Evolutionary conservation across 2,888 invertebrate genomes (phyloP), one percentile per base, ranked within the genome.

Genomic region (Diplazon laetatorius): DNA sequence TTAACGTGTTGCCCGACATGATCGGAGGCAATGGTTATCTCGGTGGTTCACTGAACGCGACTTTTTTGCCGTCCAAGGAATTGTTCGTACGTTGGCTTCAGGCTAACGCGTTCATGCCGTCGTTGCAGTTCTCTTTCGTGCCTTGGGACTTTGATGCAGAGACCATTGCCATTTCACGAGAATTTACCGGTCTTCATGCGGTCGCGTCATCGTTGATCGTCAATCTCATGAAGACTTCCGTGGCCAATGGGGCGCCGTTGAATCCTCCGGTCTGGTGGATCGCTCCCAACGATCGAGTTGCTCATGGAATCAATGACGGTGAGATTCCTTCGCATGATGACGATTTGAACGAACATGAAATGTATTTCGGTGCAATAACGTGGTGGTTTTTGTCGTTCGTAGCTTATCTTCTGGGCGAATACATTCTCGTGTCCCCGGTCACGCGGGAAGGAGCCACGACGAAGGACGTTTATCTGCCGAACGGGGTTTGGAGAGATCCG

Each of bases 231-330:
- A 86, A 93, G 62, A 90, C 92, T 4, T 92, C 94, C 0, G 93
- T 94, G 0, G 82, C 85, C 1, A 92, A 93, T 0, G 96, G 96
- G 10, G 92, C 93, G 1, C 97, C 96, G 0, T 94, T 96, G 10
- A 96, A 96, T 91, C 92, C 95, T 1, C 97, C 97, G 0, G 92
- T 97, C 42, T 97, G 97, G 97, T 97, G 97, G 97, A 87, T 95
- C 0, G 95, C 94, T 83, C 96, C 97, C 0, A 89, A 87, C 0
- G 95, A 97, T 85, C 85, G 88, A 22, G 92, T 92, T 16, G 95
- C 96, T 0, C 91, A 91, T 37, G 87, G 85, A 14, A 90, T 92
- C 75, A 91, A 92, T 71, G 91, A 92, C 75, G 90, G 92, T 92
- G 82, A 83, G 82, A n/a, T n/a, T n/a, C n/a, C n/a, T n/a, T n/a